These are phyloP conservation scores for Philotrypesis tridentata DNA, from an alignment of 1,140 invertebrate genomes.

Conservation along the genomic window DNA sequence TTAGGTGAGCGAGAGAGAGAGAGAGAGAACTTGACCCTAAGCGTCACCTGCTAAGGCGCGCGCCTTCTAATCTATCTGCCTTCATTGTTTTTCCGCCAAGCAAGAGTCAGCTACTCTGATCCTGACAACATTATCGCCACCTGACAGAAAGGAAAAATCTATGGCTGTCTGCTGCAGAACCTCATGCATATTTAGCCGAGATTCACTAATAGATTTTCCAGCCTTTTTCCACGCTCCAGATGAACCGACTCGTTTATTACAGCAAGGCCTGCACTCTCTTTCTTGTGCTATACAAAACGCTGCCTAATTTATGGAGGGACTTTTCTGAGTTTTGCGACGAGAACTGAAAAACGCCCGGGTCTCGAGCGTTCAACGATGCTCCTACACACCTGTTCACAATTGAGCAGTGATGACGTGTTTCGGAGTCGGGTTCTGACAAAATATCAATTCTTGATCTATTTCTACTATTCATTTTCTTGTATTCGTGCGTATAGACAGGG, in stretches of 20 bases:
- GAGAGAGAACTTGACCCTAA: conserved; percentile 26
- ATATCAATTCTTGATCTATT: not conserved
- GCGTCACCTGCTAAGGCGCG: conserved; percentile 31
- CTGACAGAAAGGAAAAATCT: conserved; percentile 25
- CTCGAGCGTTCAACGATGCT: not conserved
- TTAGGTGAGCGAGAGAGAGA: not conserved
- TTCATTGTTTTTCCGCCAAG: conserved; percentile 38
- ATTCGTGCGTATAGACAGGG: no score
- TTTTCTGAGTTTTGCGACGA: conserved; percentile 7
- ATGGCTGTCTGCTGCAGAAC: not conserved
- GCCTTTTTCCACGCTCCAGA: conserved; percentile 13
- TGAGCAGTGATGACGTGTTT: not conserved
- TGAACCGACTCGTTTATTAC: conserved; percentile 6
- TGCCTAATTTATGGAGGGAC: conserved; percentile 17
- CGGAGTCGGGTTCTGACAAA: not conserved
- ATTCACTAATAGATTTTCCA: conserved; percentile 47
- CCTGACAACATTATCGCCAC: conserved; percentile 46
- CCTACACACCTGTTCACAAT: not conserved
- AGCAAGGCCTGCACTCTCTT: not conserved
- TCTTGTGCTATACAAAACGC: not conserved
- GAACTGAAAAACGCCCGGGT: conserved; percentile 14
- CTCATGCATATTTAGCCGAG: conserved; percentile 38
- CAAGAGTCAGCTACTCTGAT: not conserved
- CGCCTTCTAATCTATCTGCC: conserved; percentile 27
- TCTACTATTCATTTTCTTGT: not conserved